These are phyloP conservation scores for Doryteuthis pealeii DNA, from an alignment of 1,140 invertebrate species.

Conservation along the genomic window DNA sequence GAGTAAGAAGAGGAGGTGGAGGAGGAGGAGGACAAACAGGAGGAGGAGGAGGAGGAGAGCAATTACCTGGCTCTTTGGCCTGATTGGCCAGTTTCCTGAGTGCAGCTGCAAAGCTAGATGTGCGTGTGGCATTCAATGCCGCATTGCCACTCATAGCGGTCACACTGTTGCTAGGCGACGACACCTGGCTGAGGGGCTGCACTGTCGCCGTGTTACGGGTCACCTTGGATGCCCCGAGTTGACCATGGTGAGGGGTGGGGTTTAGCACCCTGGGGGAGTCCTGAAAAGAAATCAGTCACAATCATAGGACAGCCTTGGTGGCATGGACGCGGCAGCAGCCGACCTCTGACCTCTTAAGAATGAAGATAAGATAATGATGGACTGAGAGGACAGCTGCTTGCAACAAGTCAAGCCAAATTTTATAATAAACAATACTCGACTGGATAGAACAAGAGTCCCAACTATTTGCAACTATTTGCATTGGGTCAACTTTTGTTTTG, in stretches of 20 bases:
- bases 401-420: not conserved
- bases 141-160: constrained; percentile 36
- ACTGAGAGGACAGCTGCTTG: too few species aligned
- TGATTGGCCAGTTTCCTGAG: constrained; percentile 79
- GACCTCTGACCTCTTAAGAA: too few species aligned
- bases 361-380: too few species aligned
- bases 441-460: too few species aligned
- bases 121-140: constrained; percentile 50
- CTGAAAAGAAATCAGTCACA: constrained; percentile 38
- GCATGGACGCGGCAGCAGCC: too few species aligned
- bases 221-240: constrained; percentile 44
- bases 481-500: too few species aligned
- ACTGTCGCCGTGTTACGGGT: constrained; percentile 55
- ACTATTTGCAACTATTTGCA: too few species aligned
- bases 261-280: constrained; percentile 52
- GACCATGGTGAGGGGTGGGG: constrained; percentile 52
- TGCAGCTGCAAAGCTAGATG: constrained; percentile 74
- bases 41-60: too few species aligned
- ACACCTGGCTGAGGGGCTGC: constrained; percentile 52
- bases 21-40: too few species aligned
- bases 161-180: constrained; percentile 50
- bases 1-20: too few species aligned
- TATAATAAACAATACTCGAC: too few species aligned
- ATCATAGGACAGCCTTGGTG: too few species aligned
- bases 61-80: constrained; percentile 63